Base-by-base conservation (phyloP, 1,140 invertebrate species). In the Drosophila tani region DNA sequence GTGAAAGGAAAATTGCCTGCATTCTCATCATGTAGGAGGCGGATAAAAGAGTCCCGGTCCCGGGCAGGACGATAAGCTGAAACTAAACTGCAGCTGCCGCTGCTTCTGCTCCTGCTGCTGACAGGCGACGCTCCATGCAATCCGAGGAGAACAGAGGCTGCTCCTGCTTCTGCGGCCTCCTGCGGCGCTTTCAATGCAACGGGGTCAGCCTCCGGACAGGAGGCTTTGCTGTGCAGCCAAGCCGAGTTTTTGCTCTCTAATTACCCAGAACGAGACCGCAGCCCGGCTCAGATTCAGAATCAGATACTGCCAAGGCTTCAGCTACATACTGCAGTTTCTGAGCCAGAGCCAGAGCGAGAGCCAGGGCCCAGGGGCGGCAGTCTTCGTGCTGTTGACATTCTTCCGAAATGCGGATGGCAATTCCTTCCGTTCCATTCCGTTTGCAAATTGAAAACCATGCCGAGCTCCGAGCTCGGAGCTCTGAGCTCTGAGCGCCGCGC, bases 381-480 rank as follows among this genome's bases (percentile, higher is more conserved):
- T 73, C 74, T 75, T 62, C 68, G 38, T 77, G 81, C 55, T 59
- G 81, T 68, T 84, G 82, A 84, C 82, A 81, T 67, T 81, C 24
- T 62, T 73, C 58, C 45, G 55, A 64, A 64, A 59, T 29, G 35
- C 21, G n/a, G 66, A 63, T 55, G 53, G 63, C 59, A 66, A 51
- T 77, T 83, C 71, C 84, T 74, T 77, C 76, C 76, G 80, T 49
- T 55, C 19, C 51, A 35, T 55, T 55, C 38, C 32, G 51, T 53
- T 57, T 35, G 55, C 77, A 84, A 88, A 87, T 87, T 87, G 81
- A 84, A 87, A 84, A 62, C 51, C 57, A 55, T 51, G 70, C 51
- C 51, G 14, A 43, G 29, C 41, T 41, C 41, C 60, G 43, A 21
- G 21, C 21, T 21, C 21, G 1, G 21, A 21, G 21, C 21, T 24